Base-by-base conservation (phyloP, 1,140 invertebrate species). In the Eciton burchellii region DNA sequence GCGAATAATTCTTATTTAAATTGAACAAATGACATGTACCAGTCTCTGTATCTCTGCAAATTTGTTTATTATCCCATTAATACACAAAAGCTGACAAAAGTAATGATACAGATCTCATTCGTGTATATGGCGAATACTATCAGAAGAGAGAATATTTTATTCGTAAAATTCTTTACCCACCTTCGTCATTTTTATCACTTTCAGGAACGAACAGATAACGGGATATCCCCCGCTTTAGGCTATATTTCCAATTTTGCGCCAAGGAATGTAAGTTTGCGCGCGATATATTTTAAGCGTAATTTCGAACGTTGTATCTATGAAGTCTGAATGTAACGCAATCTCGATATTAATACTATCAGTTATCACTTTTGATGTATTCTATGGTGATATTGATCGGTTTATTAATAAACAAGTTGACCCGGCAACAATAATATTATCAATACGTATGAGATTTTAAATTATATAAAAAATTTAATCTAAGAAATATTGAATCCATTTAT, bases 81-180 rank as follows among this genome's bases (percentile, higher is more conserved):
- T 35, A 3, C 6, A 35, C 6, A 35, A 35, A 35, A 35, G 35
- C 35, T 35, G 6, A 6, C 35, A 35, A 35, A 35, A 35, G 35
- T 35, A 6, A 35, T 35, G 35, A 35, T 35, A 35, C 35, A 35
- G 35, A 35, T 35, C 6, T 35, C 35, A 35, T 35, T 6, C 35
- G 6, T 35, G 6, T 35, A 35, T 35, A 35, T 6, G n/a, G 6
- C 35, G 6, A 35, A 35, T 35, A 6, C 35, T 35, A 35, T 35
- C 6, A 35, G 35, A 3, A 35, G 35, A 35, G 6, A 35, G 35
- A 26, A 26, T 70, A 43, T 68, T 0, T 26, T 56, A 41, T 73
- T 94, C 85, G 95, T 95, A 35, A 94, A 93, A 6, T 95, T 88
- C 1, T 47, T 68, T 84, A 90, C 91, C 89, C 85, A 89, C 65